These are phyloP conservation scores for Branchinecta sandiegonensis DNA, from an alignment of 2,888 invertebrate genomes.

Conservation along the genomic window DNA sequence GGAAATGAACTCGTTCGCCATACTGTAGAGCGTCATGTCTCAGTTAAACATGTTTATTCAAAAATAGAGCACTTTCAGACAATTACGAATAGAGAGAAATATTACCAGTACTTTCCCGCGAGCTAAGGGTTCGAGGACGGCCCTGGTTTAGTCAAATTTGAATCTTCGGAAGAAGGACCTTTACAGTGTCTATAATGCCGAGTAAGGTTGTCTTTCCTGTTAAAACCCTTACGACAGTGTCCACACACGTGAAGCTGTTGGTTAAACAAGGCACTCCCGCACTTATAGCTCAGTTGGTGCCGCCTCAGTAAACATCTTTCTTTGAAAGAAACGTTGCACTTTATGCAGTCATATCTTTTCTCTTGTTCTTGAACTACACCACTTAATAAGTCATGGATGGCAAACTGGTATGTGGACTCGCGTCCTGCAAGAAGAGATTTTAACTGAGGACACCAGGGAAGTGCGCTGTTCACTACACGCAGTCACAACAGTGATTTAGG, in stretches of 20 bases:
- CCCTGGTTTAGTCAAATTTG: too few relatives aligned
- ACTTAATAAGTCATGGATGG: conserved; percentile 9
- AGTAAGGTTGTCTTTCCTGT: conserved; percentile 1
- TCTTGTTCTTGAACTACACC: not conserved
- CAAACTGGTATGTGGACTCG: conserved; percentile 2
- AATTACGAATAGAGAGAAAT: too few relatives aligned
- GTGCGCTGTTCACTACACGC: too few relatives aligned
- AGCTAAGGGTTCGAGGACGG: too few relatives aligned
- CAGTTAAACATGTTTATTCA: too few relatives aligned
- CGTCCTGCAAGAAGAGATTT: conserved; percentile 13
- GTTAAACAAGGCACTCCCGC: not conserved
- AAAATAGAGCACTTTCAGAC: too few relatives aligned
- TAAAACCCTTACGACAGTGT: conserved; percentile 5
- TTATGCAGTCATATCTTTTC: conserved; percentile 6
- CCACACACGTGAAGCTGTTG: conserved; percentile 3
- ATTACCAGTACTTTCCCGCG: too few relatives aligned
- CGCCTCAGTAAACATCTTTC: not conserved
- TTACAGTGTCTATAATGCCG: conserved; percentile 8
- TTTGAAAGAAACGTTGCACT: not conserved
- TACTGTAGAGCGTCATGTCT: too few relatives aligned
- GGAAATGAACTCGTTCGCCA: too few relatives aligned
- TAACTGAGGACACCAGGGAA: not conserved
- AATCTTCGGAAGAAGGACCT: not conserved
- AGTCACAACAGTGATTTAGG: too few relatives aligned
- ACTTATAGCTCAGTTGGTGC: conserved; percentile 4